Evolutionary conservation across 2,888 invertebrate genomes (phyloP).

Genomic region (Parelbella ahira): DNA sequence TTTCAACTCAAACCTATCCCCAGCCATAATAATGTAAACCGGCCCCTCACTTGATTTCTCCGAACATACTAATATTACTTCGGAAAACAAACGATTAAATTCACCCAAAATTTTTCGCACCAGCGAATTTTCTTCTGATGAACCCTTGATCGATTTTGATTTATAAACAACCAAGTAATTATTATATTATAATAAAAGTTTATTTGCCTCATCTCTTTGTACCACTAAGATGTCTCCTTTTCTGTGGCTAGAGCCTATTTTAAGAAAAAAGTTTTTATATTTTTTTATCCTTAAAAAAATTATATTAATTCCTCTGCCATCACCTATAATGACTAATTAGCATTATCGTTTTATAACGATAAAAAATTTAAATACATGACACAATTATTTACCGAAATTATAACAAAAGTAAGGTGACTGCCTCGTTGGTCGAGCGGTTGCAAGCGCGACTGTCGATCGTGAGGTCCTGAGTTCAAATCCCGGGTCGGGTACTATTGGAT

Average conservation of each 20-base stretch:
- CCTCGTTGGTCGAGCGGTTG: no score
- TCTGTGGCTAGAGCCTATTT: slow-evolving; percentile 6
- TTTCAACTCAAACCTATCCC: slow-evolving; percentile 4
- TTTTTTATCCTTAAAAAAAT: background rate
- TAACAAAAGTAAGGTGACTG: no score
- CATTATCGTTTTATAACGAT: background rate
- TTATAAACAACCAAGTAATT: background rate
- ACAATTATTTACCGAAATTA: no score
- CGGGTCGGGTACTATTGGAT: no score
- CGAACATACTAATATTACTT: slow-evolving; percentile 1
- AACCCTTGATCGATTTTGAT: background rate
- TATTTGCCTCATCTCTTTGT: slow-evolving; percentile 8
- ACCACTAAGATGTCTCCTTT: background rate
- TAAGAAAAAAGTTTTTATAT: no score
- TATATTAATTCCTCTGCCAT: slow-evolving; percentile 3
- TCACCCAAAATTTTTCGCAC: background rate
- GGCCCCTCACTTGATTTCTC: background rate
- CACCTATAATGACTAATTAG: background rate
- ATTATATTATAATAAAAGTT: background rate
- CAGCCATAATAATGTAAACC: background rate
- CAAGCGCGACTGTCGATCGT: no score
- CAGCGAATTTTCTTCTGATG: background rate
- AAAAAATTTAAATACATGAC: background rate
- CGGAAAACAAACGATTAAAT: slow-evolving; percentile 10
- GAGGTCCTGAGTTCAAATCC: no score